phyloP scores from a whole-genome alignment of 1,140 invertebrate genomes.

The Heliconius melpomene region DNA sequence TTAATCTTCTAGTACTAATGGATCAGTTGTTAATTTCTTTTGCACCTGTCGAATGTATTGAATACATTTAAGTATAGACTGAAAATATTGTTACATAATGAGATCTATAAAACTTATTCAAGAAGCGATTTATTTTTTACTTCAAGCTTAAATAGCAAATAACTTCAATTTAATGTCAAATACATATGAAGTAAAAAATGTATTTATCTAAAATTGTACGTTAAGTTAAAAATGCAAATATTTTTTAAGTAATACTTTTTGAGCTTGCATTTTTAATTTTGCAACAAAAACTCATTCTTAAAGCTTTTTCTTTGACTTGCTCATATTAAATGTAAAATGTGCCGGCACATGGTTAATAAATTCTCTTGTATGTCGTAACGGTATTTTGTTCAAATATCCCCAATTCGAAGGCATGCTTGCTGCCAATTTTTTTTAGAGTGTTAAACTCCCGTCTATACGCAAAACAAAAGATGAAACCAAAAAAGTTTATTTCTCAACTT shows the following conservation, averaged over 20 bases:
- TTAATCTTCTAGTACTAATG: not conserved
- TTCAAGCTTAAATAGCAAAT: not conserved
- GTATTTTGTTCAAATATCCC: conserved; percentile 15
- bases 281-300: no score
- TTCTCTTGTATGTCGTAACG: conserved; percentile 20
- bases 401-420: not conserved
- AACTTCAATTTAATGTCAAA: not conserved
- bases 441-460: not conserved
- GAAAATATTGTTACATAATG: not conserved
- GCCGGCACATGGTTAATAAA: conserved; percentile 20
- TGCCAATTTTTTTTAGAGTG: not conserved
- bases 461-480: no score
- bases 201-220: no score
- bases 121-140: not conserved
- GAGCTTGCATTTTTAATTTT: no score
- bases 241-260: not conserved
- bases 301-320: not conserved
- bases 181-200: no score
- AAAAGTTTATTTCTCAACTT: no score
- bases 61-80: not conserved
- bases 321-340: conserved; percentile 4
- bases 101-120: not conserved
- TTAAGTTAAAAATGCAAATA: no score
- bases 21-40: not conserved
- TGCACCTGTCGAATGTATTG: not conserved